Conservation (phyloP, 2,797 vertebrate species). For the Amphiprion clarkii region DNA sequence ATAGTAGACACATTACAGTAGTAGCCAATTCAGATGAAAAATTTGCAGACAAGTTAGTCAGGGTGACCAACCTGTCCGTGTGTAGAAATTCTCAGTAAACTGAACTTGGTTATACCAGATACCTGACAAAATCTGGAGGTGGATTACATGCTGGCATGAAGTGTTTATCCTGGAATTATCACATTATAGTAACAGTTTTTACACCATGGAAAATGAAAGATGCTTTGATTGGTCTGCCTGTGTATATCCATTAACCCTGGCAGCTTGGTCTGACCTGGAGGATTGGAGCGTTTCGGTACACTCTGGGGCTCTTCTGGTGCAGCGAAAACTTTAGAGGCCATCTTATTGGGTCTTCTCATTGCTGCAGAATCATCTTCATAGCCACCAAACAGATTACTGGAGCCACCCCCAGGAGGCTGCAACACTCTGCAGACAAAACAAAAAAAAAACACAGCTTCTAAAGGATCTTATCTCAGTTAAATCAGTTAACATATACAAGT, state of each 20-base stretch:
- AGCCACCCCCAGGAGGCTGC: constrained; percentile 92
- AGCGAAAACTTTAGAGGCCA: constrained; percentile 93
- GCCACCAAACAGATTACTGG: constrained; percentile 90
- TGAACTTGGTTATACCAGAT: constrained; percentile 12
- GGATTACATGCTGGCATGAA: constrained; percentile 3
- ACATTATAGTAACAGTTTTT: constrained; percentile 54
- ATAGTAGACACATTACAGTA: background rate
- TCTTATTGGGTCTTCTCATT: constrained; percentile 87
- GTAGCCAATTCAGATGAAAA: background rate
- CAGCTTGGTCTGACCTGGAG: constrained; percentile 88
- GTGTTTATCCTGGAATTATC: constrained; percentile 31
- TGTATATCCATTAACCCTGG: constrained; percentile 14
- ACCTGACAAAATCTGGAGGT: constrained; percentile 17
- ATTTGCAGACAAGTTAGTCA: background rate
- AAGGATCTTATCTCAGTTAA: background rate
- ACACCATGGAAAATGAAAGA: constrained; percentile 43
- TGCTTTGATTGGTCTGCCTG: constrained; percentile 12
- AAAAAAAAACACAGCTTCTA: background rate
- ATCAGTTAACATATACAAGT: background rate
- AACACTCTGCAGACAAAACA: constrained; percentile 83
- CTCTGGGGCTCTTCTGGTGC: constrained; percentile 86
- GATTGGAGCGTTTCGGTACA: constrained; percentile 90
- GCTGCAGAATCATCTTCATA: constrained; percentile 86
- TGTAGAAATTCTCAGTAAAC: background rate
- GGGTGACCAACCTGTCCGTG: constrained; percentile 1